Evolutionary conservation across 2,888 invertebrate genomes (phyloP).

Genomic region (Suillia variegata): DNA sequence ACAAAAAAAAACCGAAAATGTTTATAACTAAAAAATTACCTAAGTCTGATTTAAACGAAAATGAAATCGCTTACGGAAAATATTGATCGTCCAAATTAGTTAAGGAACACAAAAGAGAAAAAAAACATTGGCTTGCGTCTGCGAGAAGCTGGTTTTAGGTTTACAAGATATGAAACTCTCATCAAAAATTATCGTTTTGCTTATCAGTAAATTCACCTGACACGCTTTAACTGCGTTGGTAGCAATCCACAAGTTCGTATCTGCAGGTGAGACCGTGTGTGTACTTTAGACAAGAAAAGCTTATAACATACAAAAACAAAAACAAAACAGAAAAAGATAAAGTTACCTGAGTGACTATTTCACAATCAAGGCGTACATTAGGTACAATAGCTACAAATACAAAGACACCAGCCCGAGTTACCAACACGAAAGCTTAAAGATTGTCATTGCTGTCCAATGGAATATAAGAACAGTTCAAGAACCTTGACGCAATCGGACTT

Average conservation of each 20-base stretch:
- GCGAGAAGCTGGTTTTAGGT: too few species aligned
- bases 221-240: too few species aligned
- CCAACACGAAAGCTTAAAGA: neutral
- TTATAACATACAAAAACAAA: constrained; percentile 19
- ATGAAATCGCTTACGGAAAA: too few species aligned
- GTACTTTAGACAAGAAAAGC: constrained; percentile 27
- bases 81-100: too few species aligned
- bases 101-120: neutral
- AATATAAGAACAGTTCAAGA: neutral
- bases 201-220: constrained; percentile 27
- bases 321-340: constrained; percentile 1
- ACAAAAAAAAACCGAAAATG: too few species aligned
- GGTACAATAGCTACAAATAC: neutral
- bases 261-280: constrained; percentile 6
- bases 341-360: neutral
- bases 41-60: too few species aligned
- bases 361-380: neutral
- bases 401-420: neutral
- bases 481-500: neutral
- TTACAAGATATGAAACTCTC: constrained; percentile 6
- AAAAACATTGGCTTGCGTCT: constrained; percentile 17
- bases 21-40: too few species aligned
- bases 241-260: too few species aligned
- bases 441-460: neutral
- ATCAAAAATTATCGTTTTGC: constrained; percentile 17